Base-by-base conservation (phyloP, 2,797 vertebrate species). In the Nothura maculosa region DNA sequence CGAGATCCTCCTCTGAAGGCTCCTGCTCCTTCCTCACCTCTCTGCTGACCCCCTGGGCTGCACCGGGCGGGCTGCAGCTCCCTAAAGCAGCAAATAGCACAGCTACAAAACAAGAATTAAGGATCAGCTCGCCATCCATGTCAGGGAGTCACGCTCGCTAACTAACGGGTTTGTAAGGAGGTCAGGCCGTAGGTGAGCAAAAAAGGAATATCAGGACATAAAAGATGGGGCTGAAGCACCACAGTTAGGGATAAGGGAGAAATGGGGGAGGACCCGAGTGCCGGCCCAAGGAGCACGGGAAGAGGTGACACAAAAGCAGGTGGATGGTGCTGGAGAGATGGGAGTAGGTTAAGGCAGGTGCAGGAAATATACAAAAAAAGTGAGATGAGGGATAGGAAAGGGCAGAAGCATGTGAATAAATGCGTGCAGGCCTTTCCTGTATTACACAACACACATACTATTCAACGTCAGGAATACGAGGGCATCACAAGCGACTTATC, bases 401-500 rank as follows among this genome's bases (percentile, higher is more conserved):
- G 75, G n/a, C 67, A 55, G 0, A 52, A 80, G 61, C n/a, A 58
- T 15, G 60, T 54, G 28, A 27, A 52, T 77, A 61, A 67, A 60
- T 1, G 10, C 52, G 48, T 25, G 54, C 36, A 83, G 79, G 48
- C 9, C 85, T 38, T 4, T 10, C 54, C 50, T 42, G 60, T 6
- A 9, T 50, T 64, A 36, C 61, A 32, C 83, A 6, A 6, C 1
- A 55, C 73, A 62, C 16, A n/a, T 1, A 2, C 45, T 38, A 11
- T 38, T 77, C 17, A 17, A 48, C 24, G 1, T 88, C 94, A 76
- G 92, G 78, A 85, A 89, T 20, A 77, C 3, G 77, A 92, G 96
- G 94, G 94, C 86, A 78, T 92, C 24, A 69, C 42, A 92, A 97
- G 88, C 93, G 92, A 45, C 94, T 81, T 69, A 67, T 72, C 91